phyloP scores from a whole-genome alignment of 2,888 invertebrate genomes.

The Campaea margaritaria region DNA sequence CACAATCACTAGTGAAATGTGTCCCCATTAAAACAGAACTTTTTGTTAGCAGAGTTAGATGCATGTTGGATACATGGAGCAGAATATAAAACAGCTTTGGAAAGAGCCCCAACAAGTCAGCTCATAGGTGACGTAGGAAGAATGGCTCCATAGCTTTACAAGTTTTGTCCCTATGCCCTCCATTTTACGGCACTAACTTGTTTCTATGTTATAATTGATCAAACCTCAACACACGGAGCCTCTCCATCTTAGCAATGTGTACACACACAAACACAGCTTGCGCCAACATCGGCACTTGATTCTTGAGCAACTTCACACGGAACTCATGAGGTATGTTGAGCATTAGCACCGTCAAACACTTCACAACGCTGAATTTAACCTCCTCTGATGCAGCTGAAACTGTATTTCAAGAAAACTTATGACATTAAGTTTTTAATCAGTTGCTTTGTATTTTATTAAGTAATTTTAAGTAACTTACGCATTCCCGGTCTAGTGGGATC shows the following conservation, averaged over 20 bases:
- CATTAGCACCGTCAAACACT: conserved; percentile 81
- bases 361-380: conserved; percentile 85
- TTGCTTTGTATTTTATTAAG: not conserved
- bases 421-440: too few relatives aligned
- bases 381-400: conserved; percentile 87
- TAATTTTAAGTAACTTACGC: conserved; percentile 75
- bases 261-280: conserved; percentile 88
- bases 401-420: conserved; percentile 46
- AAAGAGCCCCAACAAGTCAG: too few relatives aligned
- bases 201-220: conserved; percentile 10
- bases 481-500: conserved; percentile 77
- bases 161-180: too few relatives aligned
- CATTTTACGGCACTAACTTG: too few relatives aligned
- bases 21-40: too few relatives aligned
- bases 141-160: too few relatives aligned
- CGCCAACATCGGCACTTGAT: conserved; percentile 85
- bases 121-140: too few relatives aligned
- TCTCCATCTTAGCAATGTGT: conserved; percentile 88
- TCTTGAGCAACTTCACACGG: conserved; percentile 84
- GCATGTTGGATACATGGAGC: too few relatives aligned
- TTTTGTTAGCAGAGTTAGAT: too few relatives aligned
- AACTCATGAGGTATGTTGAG: conserved; percentile 78
- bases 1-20: too few relatives aligned
- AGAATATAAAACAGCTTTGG: too few relatives aligned
- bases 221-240: conserved; percentile 87